phyloP scores from a whole-genome alignment of 2,797 vertebrate genomes.

The Enteromius afrohamiltoni region DNA sequence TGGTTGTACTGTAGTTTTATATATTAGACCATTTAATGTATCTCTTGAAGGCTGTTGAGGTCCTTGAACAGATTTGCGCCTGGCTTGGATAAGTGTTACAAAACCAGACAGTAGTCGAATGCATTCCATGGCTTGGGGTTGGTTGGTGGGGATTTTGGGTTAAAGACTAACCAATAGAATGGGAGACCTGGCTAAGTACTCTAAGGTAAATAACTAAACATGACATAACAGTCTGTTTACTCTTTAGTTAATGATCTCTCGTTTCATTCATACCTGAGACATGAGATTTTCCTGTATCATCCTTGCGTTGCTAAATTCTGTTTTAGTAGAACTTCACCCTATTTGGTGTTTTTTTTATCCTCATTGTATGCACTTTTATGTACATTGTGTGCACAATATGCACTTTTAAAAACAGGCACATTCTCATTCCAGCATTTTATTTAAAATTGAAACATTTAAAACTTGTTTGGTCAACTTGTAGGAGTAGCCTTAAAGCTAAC shows the following conservation, averaged over 20 bases:
- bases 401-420: neutral
- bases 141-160: neutral
- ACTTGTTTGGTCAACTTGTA: neutral
- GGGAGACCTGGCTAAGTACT: neutral
- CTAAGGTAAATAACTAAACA: neutral
- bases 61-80: neutral
- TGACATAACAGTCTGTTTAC: slow-evolving; percentile 16
- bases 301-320: neutral
- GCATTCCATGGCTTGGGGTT: neutral
- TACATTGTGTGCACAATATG: neutral
- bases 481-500: neutral
- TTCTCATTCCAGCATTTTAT: too few relatives aligned
- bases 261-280: neutral
- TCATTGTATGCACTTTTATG: neutral
- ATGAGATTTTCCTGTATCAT: slow-evolving; percentile 6
- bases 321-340: neutral
- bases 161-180: neutral
- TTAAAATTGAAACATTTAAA: neutral
- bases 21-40: neutral
- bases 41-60: neutral
- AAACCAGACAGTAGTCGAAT: neutral
- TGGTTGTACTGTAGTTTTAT: neutral
- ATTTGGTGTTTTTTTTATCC: neutral
- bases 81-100: neutral
- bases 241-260: slow-evolving; percentile 30